Evolutionary conservation across 2,797 vertebrate genomes (phyloP), one percentile per base, ranked within the genome.

Genomic region (Anguilla anguilla): DNA sequence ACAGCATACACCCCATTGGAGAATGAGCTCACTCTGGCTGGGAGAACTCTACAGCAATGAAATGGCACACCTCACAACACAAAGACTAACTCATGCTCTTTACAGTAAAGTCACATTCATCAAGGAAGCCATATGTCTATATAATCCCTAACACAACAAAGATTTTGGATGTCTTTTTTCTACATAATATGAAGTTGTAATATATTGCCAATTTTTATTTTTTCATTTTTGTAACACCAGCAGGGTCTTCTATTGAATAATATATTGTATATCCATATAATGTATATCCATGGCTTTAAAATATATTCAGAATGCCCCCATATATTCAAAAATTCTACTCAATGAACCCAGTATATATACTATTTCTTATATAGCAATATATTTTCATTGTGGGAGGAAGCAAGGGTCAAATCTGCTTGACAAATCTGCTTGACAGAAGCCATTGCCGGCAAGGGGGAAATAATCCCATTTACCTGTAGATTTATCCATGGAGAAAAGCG

Each of bases 401-500:
- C 22, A 10, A 67, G 61, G 1, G 61, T 13, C 28, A 10, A 43
- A 35, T 35, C 31, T 39, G 31, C n/a, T n/a, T 49, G 49, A 49
- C 49, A 49, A 49, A n/a, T n/a, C n/a, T n/a, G n/a, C 74, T 35
- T 43, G 74, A 17, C 74, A 19, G 13, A 39, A 43, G 35, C 74
- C 74, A 43, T 72, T 17, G 11, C 31, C 3, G 31, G 13, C 4
- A 43, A 43, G 17, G 31, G 5, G 31, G 72, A 43, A 77, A 77
- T 77, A 59, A 19, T 59, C 0, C 25, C 22, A 28, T 91, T 86
- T 94, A 99, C 98, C 98, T 97, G 98, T 96, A 74, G 96, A 91
- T 82, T 94, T 57, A 89, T 98, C 97, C 90, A 99, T 91, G 0
- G 94, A 91, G 90, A 99, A 99, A 85, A 97, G 90, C 55, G 94